Evolutionary conservation across 2,797 vertebrate genomes (phyloP).

Genomic region (Apogon talboti): DNA sequence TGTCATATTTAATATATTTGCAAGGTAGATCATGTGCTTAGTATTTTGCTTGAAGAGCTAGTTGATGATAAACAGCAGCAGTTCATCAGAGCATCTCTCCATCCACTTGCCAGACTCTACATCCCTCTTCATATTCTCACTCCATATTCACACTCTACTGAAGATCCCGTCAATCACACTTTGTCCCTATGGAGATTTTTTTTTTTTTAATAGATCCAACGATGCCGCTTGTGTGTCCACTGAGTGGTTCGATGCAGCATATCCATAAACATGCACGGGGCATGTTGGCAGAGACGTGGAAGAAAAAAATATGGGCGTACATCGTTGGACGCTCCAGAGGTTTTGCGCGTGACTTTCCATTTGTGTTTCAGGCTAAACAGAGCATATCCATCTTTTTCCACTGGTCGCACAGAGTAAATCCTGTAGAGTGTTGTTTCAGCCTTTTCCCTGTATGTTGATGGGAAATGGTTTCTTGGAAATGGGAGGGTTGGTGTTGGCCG

Average conservation of each 20-base stretch:
- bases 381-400: neutral
- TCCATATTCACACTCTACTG: slow-evolving; percentile 18
- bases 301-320: slow-evolving; percentile 32
- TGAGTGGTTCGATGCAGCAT: slow-evolving; percentile 66
- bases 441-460: slow-evolving; percentile 20
- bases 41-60: slow-evolving; percentile 64
- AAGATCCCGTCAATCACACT: slow-evolving; percentile 29
- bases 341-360: slow-evolving; percentile 16
- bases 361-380: slow-evolving; percentile 22
- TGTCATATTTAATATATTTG: slow-evolving; percentile 61
- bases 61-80: slow-evolving; percentile 68
- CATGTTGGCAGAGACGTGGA: slow-evolving; percentile 62
- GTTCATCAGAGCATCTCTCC: slow-evolving; percentile 39
- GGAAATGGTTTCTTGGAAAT: slow-evolving; percentile 7
- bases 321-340: slow-evolving; percentile 22
- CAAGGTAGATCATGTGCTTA: slow-evolving; percentile 84
- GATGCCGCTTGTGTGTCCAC: slow-evolving; percentile 43
- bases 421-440: slow-evolving; percentile 34
- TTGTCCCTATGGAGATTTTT: slow-evolving; percentile 19
- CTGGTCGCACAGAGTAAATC: neutral
- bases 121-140: slow-evolving; percentile 31
- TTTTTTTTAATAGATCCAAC: slow-evolving; percentile 24
- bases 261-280: slow-evolving; percentile 48
- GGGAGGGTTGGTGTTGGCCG: neutral
- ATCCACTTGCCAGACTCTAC: slow-evolving; percentile 7